These are phyloP conservation scores for Chrysocyon brachyurus DNA, from an alignment of 2,797 vertebrate genomes.

Conservation along the genomic window DNA sequence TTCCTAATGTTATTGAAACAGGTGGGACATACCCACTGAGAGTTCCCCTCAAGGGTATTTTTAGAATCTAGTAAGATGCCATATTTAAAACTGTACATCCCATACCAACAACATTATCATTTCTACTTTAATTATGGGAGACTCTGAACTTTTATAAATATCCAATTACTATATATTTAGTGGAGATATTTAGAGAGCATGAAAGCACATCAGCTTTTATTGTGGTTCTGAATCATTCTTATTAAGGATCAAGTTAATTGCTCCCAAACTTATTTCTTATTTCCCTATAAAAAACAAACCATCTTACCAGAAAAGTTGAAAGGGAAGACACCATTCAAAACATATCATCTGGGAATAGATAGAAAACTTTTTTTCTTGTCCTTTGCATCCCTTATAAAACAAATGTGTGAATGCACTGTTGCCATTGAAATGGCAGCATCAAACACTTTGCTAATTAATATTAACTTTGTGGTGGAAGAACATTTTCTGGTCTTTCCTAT, in stretches of 20 bases:
- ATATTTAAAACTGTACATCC: constrained; percentile 26
- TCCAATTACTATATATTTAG: constrained; percentile 77
- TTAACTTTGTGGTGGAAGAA: neutral
- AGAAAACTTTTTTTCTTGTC: constrained; percentile 51
- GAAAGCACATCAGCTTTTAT: constrained; percentile 72
- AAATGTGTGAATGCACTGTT: neutral
- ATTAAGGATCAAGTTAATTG: constrained; percentile 86
- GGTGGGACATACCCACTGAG: neutral
- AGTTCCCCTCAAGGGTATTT: constrained; percentile 25
- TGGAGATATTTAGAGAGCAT: constrained; percentile 58
- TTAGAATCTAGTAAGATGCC: constrained; percentile 7
- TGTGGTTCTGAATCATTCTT: constrained; percentile 83
- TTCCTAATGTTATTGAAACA: neutral
- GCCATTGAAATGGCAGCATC: neutral
- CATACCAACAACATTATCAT: neutral
- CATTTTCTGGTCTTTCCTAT: constrained; percentile 8
- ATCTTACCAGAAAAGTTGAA: constrained; percentile 77
- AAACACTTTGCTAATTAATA: constrained; percentile 52
- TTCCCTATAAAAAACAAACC: constrained; percentile 75
- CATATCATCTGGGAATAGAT: constrained; percentile 80
- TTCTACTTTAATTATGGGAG: neutral
- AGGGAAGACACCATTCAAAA: constrained; percentile 83
- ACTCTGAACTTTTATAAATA: constrained; percentile 70
- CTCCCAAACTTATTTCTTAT: constrained; percentile 83
- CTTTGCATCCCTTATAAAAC: neutral